Percentiles rank a stretch among this genome's conserved stretches.
Evolutionary conservation across 1,140 invertebrate genomes (phyloP).

Genomic region (Neuroterus valhalla): DNA sequence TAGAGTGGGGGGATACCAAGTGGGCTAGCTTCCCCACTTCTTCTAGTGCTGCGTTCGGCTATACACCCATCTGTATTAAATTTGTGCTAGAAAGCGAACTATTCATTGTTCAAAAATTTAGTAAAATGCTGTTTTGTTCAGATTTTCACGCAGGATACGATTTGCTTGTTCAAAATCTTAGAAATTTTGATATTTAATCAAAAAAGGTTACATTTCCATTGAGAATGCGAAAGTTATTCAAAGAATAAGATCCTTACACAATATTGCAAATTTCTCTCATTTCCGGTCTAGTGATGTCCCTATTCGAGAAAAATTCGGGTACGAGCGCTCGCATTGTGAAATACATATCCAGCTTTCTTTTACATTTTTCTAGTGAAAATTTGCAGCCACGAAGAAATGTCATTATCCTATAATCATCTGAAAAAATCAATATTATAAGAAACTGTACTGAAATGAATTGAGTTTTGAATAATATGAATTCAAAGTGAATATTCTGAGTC

Average conservation of each 20-base stretch:
- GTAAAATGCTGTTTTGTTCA: neutral
- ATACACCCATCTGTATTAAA: neutral
- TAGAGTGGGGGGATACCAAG: neutral
- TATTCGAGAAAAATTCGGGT: constrained; percentile 88
- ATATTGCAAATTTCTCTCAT: constrained; percentile 81
- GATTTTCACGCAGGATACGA: neutral
- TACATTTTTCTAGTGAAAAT: constrained; percentile 87
- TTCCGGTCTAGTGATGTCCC: constrained; percentile 83
- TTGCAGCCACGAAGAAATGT: constrained; percentile 89
- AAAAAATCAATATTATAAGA: constrained; percentile 41
- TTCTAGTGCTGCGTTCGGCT: too few relatives aligned
- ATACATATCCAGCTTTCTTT: constrained; percentile 88
- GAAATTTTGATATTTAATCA: too few relatives aligned
- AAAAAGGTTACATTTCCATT: neutral
- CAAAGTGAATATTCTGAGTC: neutral
- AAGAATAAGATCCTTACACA: constrained; percentile 77
- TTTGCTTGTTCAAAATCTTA: too few relatives aligned
- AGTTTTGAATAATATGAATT: constrained; percentile 19
- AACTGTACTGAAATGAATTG: neutral
- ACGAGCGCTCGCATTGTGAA: constrained; percentile 88
- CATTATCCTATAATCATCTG: constrained; percentile 84
- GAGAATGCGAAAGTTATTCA: neutral
- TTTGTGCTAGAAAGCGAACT: neutral
- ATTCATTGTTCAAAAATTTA: neutral
- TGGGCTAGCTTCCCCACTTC: too few relatives aligned